Conservation (phyloP, 35 echinoderm and acorn worm genomes). For the Apostichopus parvimensis region DNA sequence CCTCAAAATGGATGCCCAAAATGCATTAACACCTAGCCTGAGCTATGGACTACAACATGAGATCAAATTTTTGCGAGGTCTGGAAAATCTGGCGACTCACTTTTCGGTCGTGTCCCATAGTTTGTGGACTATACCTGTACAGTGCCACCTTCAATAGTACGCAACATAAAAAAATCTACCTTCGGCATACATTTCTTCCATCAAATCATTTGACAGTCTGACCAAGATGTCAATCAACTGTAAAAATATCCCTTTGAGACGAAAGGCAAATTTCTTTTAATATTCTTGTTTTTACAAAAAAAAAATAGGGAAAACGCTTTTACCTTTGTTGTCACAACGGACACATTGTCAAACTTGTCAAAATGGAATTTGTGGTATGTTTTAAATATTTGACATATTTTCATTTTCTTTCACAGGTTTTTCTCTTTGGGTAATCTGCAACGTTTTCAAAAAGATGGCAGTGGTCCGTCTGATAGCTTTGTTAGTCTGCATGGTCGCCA, state of each 20-base stretch:
- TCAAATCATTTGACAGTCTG: neutral
- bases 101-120: too few species aligned
- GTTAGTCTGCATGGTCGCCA: neutral
- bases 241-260: too few species aligned
- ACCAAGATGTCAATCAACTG: neutral
- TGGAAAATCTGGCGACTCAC: too few species aligned
- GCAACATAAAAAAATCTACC: too few species aligned
- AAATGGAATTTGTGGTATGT: constrained; percentile 1
- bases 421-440: neutral
- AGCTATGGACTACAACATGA: too few species aligned
- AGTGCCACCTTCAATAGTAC: too few species aligned
- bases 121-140: too few species aligned
- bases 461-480: neutral
- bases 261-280: too few species aligned
- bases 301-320: neutral
- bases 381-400: neutral
- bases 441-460: neutral
- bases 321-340: neutral
- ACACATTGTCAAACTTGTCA: neutral
- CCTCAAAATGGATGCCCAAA: too few species aligned
- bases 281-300: too few species aligned
- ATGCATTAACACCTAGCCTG: too few species aligned
- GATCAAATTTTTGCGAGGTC: too few species aligned
- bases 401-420: neutral
- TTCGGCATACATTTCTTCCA: neutral